Conservation (phyloP, 1,140 invertebrate genomes). For the Sarcophaga bullata region DNA sequence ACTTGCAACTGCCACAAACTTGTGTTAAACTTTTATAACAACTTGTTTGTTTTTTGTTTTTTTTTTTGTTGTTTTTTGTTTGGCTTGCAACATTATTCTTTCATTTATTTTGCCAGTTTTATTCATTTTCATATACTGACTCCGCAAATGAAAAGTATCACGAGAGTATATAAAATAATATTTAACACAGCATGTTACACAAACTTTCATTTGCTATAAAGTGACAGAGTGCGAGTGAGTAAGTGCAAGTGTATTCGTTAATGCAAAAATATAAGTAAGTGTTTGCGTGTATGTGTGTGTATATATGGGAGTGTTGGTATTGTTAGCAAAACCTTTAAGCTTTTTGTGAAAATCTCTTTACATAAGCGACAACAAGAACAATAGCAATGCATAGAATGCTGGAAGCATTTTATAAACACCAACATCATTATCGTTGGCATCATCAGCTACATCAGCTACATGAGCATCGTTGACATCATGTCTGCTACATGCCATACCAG, state of each 20-base stretch:
- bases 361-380: slow-evolving; percentile 1
- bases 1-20: neutral
- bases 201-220: neutral
- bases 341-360: slow-evolving; percentile 15
- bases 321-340: neutral
- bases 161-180: slow-evolving; percentile 3
- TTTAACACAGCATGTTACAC: neutral
- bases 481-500: neutral
- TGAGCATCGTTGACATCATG: slow-evolving; percentile 3
- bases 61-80: neutral
- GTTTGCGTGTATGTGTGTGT: neutral
- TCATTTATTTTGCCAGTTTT: slow-evolving; percentile 12
- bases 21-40: too few relatives aligned
- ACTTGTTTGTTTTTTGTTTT: neutral
- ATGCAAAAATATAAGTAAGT: too few relatives aligned
- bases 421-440: neutral
- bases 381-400: neutral
- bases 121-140: neutral
- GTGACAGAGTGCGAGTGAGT: neutral
- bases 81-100: neutral
- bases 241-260: neutral
- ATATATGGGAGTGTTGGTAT: too few relatives aligned
- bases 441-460: neutral
- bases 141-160: neutral
- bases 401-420: neutral